Base-by-base conservation (phyloP, 2,888 invertebrate species). In the Tolmerus cingulatus region DNA sequence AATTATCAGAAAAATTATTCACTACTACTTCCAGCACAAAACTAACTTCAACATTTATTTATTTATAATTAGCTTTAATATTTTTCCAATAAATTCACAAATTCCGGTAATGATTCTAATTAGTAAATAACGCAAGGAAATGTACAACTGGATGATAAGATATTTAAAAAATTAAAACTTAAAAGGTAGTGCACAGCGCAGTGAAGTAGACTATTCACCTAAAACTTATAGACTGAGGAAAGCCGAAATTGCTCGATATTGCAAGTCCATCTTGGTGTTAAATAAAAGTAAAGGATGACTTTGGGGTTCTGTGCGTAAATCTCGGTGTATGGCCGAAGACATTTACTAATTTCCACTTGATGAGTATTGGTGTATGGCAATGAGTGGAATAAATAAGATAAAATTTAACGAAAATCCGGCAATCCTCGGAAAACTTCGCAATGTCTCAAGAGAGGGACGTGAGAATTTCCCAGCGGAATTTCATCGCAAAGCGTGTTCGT, bases 351-450 rank as follows among this genome's bases (percentile, higher is more conserved):
- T 19, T 19, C 19, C 30, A 5, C 0, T 37, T 40, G 37, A 19
- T 46, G 8, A 85, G 85, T 85, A 74, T 74, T 43, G 23, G 74
- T 74, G 74, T 46, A 46, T 74, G 74, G 37, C 85, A 85, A 74
- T 74, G 85, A 85, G 74, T 23, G 74, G 74, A 85, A 85, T 85
- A 85, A 85, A 85, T 57, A 85, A 74, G 30, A 51, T 74, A 74
- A 46, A 74, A 74, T 85, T 85, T 74, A 34, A 85, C 46, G 85
- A 85, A 85, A 85, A 74, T 74, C 74, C 74, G 74, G 74, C 34
- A 46, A 85, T 16, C 51, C 14, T 74, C 74, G 85, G 74, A 85
- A 85, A 85, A 27, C 74, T 85, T 85, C 74, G 85, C 85, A 74
- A 74, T 23, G 40, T 66, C 66, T 37, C 82, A 84, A 84, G 66